Conservation (phyloP, 2,888 invertebrate genomes). For the Adineta ricciae region DNA sequence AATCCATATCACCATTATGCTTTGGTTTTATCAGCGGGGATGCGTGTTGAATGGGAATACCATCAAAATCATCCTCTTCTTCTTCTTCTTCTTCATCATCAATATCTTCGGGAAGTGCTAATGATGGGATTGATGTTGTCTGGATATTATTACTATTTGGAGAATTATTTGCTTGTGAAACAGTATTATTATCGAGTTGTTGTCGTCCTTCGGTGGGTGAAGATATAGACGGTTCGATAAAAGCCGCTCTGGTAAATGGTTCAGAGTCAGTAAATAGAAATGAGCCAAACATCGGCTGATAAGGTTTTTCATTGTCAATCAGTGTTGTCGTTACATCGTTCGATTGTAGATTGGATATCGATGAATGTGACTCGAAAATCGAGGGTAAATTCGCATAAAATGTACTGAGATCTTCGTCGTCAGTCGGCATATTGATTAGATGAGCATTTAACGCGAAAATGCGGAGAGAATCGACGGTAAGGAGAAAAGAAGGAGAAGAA, state of each 20-base stretch:
- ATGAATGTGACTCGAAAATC: neutral
- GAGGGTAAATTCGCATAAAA: conserved; percentile 1
- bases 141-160: neutral
- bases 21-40: neutral
- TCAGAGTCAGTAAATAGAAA: neutral
- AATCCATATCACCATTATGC: too few species aligned
- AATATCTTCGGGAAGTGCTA: neutral
- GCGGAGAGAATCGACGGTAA: neutral
- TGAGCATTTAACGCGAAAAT: neutral
- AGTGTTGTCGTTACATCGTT: neutral
- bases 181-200: neutral
- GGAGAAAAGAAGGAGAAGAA: neutral
- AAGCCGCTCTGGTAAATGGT: neutral
- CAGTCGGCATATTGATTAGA: neutral
- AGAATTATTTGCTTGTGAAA: neutral
- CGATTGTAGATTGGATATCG: neutral
- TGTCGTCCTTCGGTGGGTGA: neutral
- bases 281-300: neutral
- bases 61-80: conserved; percentile 11
- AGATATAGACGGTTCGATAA: neutral
- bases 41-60: neutral
- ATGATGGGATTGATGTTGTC: neutral
- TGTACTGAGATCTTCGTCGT: neutral
- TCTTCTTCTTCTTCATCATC: neutral
- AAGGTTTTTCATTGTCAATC: neutral